Conservation (phyloP, 37 sponge, comb jelly and placozoan genomes). For the Geodia barretti region DNA sequence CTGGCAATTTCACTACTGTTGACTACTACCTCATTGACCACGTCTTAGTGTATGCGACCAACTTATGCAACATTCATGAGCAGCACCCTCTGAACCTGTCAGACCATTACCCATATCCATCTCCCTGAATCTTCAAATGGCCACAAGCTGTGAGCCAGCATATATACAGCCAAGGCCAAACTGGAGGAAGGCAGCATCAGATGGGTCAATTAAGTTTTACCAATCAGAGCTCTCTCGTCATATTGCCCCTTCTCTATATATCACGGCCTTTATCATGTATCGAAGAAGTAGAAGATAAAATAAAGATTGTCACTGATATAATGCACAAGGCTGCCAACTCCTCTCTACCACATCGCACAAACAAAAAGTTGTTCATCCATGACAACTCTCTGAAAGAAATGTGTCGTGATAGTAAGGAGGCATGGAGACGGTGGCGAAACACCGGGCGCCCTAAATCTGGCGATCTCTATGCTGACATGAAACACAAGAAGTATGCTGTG, state of each 20-base stretch:
- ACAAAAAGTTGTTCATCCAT: neutral
- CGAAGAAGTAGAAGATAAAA: too few species aligned
- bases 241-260: too few species aligned
- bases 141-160: too few species aligned
- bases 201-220: neutral
- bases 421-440: slow-evolving; percentile 1
- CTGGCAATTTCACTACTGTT: neutral
- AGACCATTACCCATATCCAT: slow-evolving; percentile 5
- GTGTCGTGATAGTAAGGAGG: neutral
- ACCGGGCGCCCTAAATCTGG: neutral
- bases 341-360: neutral
- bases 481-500: neutral
- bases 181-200: neutral
- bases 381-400: neutral
- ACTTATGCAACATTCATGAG: neutral
- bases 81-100: slow-evolving; percentile 7
- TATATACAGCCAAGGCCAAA: neutral
- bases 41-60: neutral
- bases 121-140: neutral
- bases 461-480: neutral
- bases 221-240: neutral
- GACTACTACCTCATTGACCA: slow-evolving; percentile 12
- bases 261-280: too few species aligned
- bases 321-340: neutral
- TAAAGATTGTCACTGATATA: too few species aligned